Evolutionary conservation across 2,888 invertebrate species (phyloP), one percentile per base, ranked within the genome.

Genomic region (Andrena bucephala): DNA sequence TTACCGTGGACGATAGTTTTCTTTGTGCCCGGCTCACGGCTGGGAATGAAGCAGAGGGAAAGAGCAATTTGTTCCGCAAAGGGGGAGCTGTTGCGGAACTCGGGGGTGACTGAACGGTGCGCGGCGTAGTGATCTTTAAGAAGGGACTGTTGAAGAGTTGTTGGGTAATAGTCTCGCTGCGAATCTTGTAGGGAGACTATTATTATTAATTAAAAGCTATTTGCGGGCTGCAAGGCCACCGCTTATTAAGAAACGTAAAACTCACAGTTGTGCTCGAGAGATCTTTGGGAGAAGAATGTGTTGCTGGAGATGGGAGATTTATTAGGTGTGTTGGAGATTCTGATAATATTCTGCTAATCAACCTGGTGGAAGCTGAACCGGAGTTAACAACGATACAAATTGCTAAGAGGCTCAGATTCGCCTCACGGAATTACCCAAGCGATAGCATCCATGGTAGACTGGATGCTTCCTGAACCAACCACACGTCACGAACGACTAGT

Each of bases 1-100:
- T 69, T 42, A 42, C 69, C 8, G n/a, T 16, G 2, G 59, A 24
- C 29, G 68, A 68, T 59, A 42, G 68, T 54, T 33, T 69, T n/a
- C 29, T 42, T 48, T 20, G 65, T 36, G 27, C 20, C 31, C 7
- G 10, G 24, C 24, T 57, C 24, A 10, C 24, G 20, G 24, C 57
- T 57, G 20, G 54, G 57, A 8, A 20, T 4, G 57, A 57, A 57
- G 57, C 24, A 13, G 24, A 24, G 24, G 24, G 57, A 57, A 57
- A 24, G 57, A 57, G 20, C 24, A 57, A 20, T 57, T 57, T 57
- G 24, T 57, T 57, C 24, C 57, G 20, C 57, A 24, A 27, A 54
- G 54, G 24, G 24, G 57, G 20, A 24, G 57, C 1, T 27, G 57
- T 57, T 57, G 24, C 4, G 24, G 57, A 24, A 20, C 4, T 7